A percentile compares a stretch with the other conserved stretches of the same genome.
Evolutionary conservation across 2,888 invertebrate genomes (phyloP).

Genomic region (Eupithecia exiguata): DNA sequence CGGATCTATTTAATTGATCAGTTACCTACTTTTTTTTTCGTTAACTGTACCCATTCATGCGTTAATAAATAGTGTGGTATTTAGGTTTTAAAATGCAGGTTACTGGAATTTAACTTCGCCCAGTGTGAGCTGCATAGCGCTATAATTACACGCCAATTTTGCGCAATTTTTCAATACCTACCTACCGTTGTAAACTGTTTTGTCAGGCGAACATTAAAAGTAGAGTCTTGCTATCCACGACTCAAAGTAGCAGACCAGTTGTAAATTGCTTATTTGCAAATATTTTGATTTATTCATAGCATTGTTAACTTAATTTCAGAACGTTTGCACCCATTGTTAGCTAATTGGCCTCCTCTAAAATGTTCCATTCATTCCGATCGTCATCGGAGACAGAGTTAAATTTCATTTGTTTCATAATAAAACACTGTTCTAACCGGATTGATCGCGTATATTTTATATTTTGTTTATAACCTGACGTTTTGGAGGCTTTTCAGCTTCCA

Average conservation of each 20-base stretch:
- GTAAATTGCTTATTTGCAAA: background rate
- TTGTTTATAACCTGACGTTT: too few relatives aligned
- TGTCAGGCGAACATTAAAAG: conserved; percentile 34
- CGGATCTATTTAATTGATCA: background rate
- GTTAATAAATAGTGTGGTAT: conserved; percentile 20
- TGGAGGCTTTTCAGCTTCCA: too few relatives aligned
- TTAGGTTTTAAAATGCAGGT: conserved; percentile 29
- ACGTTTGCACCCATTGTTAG: background rate
- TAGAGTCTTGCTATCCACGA: background rate
- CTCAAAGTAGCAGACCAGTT: background rate
- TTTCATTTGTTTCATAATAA: too few relatives aligned
- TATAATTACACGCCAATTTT: conserved; percentile 41
- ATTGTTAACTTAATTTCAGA: background rate
- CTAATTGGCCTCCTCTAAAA: background rate
- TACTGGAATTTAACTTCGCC: conserved; percentile 22
- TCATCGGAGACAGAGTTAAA: too few relatives aligned
- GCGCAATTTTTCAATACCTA: conserved; percentile 43
- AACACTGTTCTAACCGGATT: too few relatives aligned
- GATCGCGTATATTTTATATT: too few relatives aligned
- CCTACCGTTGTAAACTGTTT: conserved; percentile 37
- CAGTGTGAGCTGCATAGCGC: conserved; percentile 34
- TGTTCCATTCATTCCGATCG: background rate
- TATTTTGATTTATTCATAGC: background rate
- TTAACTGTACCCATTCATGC: background rate
- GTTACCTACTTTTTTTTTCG: background rate